Conservation (phyloP, 1,140 invertebrate species). For the Euglossa dilemma region DNA sequence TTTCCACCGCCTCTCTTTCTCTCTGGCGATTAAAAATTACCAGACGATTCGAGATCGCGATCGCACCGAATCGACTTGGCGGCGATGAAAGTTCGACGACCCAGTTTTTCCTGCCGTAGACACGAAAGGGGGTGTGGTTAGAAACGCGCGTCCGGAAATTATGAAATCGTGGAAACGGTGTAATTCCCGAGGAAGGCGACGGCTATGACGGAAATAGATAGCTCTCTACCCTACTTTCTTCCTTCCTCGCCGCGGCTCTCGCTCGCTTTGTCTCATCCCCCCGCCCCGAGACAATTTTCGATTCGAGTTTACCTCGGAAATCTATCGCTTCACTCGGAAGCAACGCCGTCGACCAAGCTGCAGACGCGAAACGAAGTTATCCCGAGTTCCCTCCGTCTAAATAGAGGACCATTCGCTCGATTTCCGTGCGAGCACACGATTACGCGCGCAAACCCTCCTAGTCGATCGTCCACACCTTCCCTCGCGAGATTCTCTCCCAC, state of each 20-base stretch:
- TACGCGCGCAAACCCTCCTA: slow-evolving; percentile 3
- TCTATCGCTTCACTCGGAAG: slow-evolving; percentile 53
- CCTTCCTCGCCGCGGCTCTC: background rate
- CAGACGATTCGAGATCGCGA: background rate
- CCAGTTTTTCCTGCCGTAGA: slow-evolving; percentile 5
- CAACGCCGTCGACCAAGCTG: slow-evolving; percentile 32
- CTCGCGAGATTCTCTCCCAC: too few species aligned
- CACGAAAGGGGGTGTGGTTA: background rate
- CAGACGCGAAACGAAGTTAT: slow-evolving; percentile 57
- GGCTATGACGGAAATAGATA: slow-evolving; percentile 40
- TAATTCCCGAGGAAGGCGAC: slow-evolving; percentile 45
- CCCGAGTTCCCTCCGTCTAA: slow-evolving; percentile 51
- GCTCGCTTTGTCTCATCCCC: background rate
- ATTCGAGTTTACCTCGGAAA: slow-evolving; percentile 56
- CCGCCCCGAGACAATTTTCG: slow-evolving; percentile 48
- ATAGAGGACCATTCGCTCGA: slow-evolving; percentile 57
- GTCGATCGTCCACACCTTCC: background rate
- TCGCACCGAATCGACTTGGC: background rate
- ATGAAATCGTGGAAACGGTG: slow-evolving; percentile 50
- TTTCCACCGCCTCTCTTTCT: background rate
- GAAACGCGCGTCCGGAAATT: slow-evolving; percentile 38
- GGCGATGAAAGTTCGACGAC: slow-evolving; percentile 6
- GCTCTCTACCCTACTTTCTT: slow-evolving; percentile 3
- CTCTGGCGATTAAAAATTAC: background rate
- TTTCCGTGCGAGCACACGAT: slow-evolving; percentile 46